These are phyloP conservation scores for Staurois parvus DNA, from an alignment of 2,797 vertebrate genomes.

Conservation along the genomic window DNA sequence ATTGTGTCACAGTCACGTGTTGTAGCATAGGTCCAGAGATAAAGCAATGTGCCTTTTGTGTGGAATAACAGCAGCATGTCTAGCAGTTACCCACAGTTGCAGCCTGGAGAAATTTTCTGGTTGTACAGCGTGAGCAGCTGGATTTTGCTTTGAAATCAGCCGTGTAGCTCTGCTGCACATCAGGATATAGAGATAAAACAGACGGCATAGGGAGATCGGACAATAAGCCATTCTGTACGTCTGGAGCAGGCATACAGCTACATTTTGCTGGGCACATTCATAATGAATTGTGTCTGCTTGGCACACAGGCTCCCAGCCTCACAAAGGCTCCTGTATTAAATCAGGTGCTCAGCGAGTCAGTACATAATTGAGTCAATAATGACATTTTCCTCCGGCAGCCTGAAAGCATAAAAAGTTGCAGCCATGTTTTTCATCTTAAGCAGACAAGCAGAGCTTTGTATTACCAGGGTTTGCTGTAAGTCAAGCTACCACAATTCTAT, in stretches of 20 bases:
- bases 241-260: background rate
- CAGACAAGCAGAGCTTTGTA: background rate
- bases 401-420: conserved; percentile 2
- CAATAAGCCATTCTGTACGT: background rate
- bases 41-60: no score
- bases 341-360: conserved; percentile 16
- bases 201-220: background rate
- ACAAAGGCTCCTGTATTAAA: conserved; percentile 28
- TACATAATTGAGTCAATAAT: conserved; percentile 42
- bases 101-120: no score
- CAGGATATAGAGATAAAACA: background rate
- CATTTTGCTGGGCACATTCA: background rate
- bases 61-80: no score
- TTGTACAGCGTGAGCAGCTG: background rate
- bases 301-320: background rate
- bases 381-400: conserved; percentile 28
- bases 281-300: conserved; percentile 16
- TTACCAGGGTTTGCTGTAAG: background rate
- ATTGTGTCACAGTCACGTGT: no score
- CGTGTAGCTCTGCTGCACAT: background rate
- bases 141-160: no score
- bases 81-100: no score
- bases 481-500: background rate
- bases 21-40: no score
- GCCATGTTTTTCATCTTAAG: background rate